Evolutionary conservation across 2,888 invertebrate species (phyloP), one percentile per base, ranked within the genome.

Genomic region (Epinotia ramella): DNA sequence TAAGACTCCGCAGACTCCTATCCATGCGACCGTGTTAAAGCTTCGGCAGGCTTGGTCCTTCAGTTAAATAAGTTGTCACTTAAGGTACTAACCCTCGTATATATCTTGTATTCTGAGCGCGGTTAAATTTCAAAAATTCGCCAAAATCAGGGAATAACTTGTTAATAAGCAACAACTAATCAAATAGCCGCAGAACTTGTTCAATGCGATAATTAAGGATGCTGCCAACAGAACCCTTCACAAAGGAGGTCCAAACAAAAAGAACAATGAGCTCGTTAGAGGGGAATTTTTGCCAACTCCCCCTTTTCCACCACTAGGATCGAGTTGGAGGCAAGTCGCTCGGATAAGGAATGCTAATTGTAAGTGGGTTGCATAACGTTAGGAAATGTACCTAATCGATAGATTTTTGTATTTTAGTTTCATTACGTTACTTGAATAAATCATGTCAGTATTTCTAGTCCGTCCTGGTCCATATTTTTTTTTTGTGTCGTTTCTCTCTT

Each of bases 211-310:
- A 89, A 89, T 90, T 89, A 89, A 86, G 85, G 84, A 84, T 79
- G 79, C 79, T 76, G 79, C 77, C 82, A 83, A 82, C 82, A 82
- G 83, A 87, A 86, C 88, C 88, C 88, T 88, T 89, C 84, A 87
- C 87, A 88, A 87, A 88, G 86, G 85, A 87, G 83, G 82, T 80
- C 86, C 86, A 90, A 90, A 91, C 89, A 91, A 91, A 89, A 91
- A 90, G 86, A 86, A 92, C 91, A 92, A 91, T 91, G 87, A 84
- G 84, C 88, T 91, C 89, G 89, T 92, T 91, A 91, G 84, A 82
- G 82, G 79, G 79, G 83, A 83, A 87, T 88, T 88, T 88, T 88
- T 87, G 85, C 87, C 86, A 85, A 85, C 82, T 83, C 83, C 82
- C 80, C 79, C 77, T 73, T 63, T 79, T 77, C 78, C 80, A 64